A percentile compares a stretch with the other conserved stretches of the same genome.
Evolutionary conservation across 2,113 vertebrate species (phyloP).

Genomic region (Callithrix jacchus): DNA sequence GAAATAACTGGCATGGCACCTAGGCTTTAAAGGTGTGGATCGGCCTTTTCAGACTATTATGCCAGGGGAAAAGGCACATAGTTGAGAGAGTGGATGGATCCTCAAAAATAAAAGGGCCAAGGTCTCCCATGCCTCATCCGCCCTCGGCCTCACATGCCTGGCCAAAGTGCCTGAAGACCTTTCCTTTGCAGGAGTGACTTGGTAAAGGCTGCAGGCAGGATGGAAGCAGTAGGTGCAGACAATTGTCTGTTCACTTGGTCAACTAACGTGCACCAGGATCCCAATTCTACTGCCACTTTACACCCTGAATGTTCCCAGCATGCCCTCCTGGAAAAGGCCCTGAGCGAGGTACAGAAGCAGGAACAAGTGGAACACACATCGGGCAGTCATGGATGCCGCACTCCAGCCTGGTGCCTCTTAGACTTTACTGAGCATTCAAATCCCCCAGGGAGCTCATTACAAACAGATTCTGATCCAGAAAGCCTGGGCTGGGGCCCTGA

Average conservation of each 20-base stretch:
- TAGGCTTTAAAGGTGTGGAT: not conserved
- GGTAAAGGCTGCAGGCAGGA: not conserved
- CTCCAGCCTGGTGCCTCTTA: not conserved
- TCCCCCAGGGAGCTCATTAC: not conserved
- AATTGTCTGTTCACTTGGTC: not conserved
- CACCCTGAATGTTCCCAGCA: not conserved
- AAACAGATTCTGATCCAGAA: not conserved
- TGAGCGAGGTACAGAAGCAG: not conserved
- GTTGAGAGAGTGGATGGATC: not conserved
- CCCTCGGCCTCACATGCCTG: not conserved
- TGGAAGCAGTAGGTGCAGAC: not conserved
- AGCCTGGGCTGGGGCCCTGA: not conserved
- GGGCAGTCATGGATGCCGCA: accelerated
- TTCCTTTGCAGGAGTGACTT: not conserved
- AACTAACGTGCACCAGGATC: not conserved
- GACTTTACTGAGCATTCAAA: no score
- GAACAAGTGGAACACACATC: not conserved
- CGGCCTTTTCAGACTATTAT: not conserved
- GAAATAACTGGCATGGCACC: not conserved
- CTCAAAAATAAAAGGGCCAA: not conserved
- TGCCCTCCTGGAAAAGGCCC: not conserved
- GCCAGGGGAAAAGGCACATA: not conserved
- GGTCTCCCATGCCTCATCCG: not conserved
- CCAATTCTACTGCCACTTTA: not conserved
- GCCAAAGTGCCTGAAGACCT: not conserved